These are phyloP conservation scores for Drosophila sucinea DNA, from an alignment of 1,140 invertebrate genomes.

Conservation along the genomic window DNA sequence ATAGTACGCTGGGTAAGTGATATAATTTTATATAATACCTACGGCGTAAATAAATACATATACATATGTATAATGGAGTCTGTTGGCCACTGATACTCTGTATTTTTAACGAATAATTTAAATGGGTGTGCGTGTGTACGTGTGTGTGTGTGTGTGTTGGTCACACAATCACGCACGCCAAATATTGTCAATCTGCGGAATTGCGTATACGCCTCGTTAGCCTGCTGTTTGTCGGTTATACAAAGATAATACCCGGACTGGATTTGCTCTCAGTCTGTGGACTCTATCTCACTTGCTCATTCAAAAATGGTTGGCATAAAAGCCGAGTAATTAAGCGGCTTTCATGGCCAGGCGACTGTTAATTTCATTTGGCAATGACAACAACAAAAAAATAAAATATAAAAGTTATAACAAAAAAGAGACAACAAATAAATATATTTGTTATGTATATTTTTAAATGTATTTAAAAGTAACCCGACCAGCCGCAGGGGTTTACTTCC, in stretches of 20 bases:
- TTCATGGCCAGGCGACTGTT: conserved; percentile 9
- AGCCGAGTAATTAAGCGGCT: not conserved
- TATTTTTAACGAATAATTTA: not conserved
- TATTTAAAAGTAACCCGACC: no score
- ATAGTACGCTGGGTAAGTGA: no score
- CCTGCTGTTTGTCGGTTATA: not conserved
- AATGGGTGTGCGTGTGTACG: not conserved
- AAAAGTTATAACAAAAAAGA: not conserved
- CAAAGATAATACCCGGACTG: not conserved
- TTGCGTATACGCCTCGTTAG: conserved; percentile 16
- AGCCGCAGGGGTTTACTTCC: not conserved
- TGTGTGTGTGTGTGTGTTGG: not conserved
- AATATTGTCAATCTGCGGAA: not conserved
- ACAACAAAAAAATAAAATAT: not conserved
- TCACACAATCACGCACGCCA: not conserved
- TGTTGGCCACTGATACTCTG: not conserved
- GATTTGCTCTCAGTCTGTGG: not conserved
- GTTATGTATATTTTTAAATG: no score
- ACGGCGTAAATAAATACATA: no score
- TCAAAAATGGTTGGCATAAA: not conserved
- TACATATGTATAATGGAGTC: no score
- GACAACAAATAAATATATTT: no score
- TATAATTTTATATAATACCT: no score
- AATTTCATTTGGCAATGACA: conserved; percentile 8
- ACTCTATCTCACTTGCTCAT: not conserved